Base-by-base conservation (phyloP, 2,797 vertebrate species). In the Acanthiza pusilla region DNA sequence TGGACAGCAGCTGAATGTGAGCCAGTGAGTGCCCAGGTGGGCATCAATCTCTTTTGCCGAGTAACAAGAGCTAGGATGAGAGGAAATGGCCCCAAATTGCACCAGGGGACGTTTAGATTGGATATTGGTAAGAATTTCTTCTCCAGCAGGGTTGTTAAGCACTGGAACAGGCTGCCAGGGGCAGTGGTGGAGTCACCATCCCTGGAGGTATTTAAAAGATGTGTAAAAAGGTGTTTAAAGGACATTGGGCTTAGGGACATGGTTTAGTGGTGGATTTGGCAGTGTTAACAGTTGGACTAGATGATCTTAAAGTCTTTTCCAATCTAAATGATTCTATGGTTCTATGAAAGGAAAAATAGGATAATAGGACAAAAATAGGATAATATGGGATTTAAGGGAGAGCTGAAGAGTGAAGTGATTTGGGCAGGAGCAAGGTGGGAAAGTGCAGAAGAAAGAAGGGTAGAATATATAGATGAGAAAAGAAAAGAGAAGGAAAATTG, bases 241-340 rank as follows among this genome's bases (percentile, higher is more conserved):
- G 27, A 38, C 0, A 4, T 11, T 2, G 2, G 34, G 9, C 9
- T 53, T 17, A n/a, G 47, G 20, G 29, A 27, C 15, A 3, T n/a
- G 25, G 20, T 63, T 22, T 53, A 53, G 50, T 36, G 25, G 16
- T 57, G n/a, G 38, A 30, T 15, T 75, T 85, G 23, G 23, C 8
- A 60, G 38, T n/a, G 30, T 65, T 76, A 27, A 26, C 1, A 7
- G 22, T 25, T 73, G 47, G 29, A 68, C 36, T 47, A 0, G 0
- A 10, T 50, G 34, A 13, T 84, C 30, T 42, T 54, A 22, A 75
- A 34, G 19, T 89, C 22, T 89, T 76, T 86, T 66, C 38, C 57
- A 70, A 3, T 48, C 29, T 55, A 26, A 68, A 30, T 51, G 8
- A 23, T 89, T 63, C 61, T 65, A 1, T 36, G 36, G 51, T 53